phyloP scores from a whole-genome alignment of 2,797 vertebrate species.

The Brachyrhaphis roseni region DNA sequence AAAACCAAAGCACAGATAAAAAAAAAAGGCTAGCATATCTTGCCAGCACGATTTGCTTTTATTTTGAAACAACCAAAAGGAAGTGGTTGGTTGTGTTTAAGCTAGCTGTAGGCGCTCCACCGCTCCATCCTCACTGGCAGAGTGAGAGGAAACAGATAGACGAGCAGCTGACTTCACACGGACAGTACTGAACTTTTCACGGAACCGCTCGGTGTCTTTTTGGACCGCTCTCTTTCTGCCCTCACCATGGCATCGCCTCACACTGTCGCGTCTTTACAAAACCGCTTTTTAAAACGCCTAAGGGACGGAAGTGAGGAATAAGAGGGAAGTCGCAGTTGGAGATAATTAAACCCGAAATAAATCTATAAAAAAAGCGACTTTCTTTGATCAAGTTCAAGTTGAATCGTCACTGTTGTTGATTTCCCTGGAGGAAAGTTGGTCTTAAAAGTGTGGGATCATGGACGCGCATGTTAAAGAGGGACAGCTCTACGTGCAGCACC shows the following conservation, averaged over 20 bases:
- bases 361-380: conserved; percentile 23
- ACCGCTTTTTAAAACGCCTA: conserved; percentile 14
- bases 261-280: background rate
- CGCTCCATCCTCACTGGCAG: conserved; percentile 31
- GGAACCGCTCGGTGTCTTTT: conserved; percentile 17
- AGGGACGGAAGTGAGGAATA: conserved; percentile 72
- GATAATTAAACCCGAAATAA: conserved; percentile 14
- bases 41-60: conserved; percentile 24
- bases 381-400: conserved; percentile 51
- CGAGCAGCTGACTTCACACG: conserved; percentile 23
- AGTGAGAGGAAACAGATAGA: conserved; percentile 44
- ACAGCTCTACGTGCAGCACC: conserved; percentile 84
- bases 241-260: conserved; percentile 24
- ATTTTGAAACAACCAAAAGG: conserved; percentile 38
- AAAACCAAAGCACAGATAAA: background rate
- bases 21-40: background rate
- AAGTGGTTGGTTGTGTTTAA: background rate
- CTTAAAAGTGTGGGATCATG: conserved; percentile 57
- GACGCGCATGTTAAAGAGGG: conserved; percentile 85
- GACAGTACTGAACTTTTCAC: conserved; percentile 14
- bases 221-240: background rate
- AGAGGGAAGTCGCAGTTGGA: conserved; percentile 57
- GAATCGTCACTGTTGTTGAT: background rate
- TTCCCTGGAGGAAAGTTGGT: conserved; percentile 5
- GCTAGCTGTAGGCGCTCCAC: background rate